Conservation (phyloP, 2,113 vertebrate species). For the Suricata suricatta region DNA sequence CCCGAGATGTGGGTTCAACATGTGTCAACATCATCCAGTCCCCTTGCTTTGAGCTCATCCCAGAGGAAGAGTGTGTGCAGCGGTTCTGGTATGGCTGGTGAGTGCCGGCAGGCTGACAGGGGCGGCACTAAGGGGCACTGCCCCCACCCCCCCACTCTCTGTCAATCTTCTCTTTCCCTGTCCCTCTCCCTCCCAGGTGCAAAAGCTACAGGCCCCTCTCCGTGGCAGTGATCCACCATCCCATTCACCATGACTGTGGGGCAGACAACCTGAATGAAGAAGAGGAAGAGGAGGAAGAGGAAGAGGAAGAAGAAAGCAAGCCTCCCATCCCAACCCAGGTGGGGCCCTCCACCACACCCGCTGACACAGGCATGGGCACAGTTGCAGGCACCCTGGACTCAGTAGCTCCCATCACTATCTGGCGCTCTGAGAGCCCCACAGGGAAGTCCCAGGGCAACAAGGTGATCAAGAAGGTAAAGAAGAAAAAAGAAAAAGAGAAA, state of each 20-base stretch:
- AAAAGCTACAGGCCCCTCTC: conserved; percentile 89
- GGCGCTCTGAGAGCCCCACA: conserved; percentile 74
- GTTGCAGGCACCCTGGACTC: neutral
- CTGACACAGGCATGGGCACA: neutral
- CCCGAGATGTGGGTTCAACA: conserved; percentile 90
- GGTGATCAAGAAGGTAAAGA: conserved; percentile 79
- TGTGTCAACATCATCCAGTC: conserved; percentile 93
- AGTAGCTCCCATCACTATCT: conserved; percentile 73
- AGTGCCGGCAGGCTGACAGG: conserved; percentile 78
- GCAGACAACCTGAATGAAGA: conserved; percentile 89
- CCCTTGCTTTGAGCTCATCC: conserved; percentile 92
- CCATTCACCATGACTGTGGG: conserved; percentile 90
- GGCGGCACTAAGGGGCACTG: neutral
- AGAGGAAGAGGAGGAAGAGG: conserved; percentile 75
- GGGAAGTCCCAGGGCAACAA: conserved; percentile 57
- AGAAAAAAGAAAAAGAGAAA: conserved; percentile 85
- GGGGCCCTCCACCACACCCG: neutral
- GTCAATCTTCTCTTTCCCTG: accelerated
- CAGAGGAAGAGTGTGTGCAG: conserved; percentile 91
- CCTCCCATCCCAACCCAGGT: neutral
- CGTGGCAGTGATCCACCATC: conserved; percentile 88
- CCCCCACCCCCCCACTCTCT: accelerated
- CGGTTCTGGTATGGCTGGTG: conserved; percentile 93
- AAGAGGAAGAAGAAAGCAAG: conserved; percentile 70
- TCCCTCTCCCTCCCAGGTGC: conserved; percentile 84